These are phyloP conservation scores for Ooceraea biroi DNA, from an alignment of 1,140 invertebrate species.

Conservation along the genomic window DNA sequence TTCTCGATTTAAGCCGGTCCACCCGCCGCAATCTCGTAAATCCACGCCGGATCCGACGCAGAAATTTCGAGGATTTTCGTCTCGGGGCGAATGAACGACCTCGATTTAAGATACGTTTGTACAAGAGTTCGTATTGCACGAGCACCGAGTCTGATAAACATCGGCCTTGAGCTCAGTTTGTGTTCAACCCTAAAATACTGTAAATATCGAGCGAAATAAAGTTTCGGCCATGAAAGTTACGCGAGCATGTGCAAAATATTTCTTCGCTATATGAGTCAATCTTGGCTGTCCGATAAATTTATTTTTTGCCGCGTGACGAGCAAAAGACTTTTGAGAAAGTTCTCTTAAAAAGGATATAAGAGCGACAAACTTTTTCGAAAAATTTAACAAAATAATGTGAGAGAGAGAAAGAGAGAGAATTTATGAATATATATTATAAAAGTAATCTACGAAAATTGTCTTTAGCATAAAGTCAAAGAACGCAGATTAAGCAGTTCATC, in stretches of 20 bases:
- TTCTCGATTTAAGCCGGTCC: conserved; percentile 49
- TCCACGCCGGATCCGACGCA: not conserved
- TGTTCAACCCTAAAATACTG: conserved; percentile 16
- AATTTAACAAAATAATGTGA: not conserved
- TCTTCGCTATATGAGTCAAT: not conserved
- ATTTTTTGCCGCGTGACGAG: no score
- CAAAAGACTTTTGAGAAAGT: no score
- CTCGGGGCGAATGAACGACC: conserved; percentile 24
- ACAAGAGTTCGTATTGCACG: conserved; percentile 19
- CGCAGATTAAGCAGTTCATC: no score
- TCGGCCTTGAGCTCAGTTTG: conserved; percentile 11
- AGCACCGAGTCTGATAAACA: conserved; percentile 26
- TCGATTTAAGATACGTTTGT: conserved; percentile 46
- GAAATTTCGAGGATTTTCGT: conserved; percentile 54
- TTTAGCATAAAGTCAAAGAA: not conserved
- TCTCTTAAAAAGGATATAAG: not conserved
- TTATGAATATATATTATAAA: not conserved
- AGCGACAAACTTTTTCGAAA: not conserved
- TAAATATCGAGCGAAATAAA: not conserved
- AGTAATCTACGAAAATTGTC: not conserved
- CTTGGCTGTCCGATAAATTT: no score
- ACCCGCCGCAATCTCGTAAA: conserved; percentile 50
- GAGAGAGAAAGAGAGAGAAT: no score
- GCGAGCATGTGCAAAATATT: no score
- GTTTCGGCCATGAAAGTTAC: not conserved